Percentiles rank a stretch among this genome's conserved stretches.
phyloP scores from a whole-genome alignment of 2,888 invertebrate species.

The Teleiodes luculella region DNA sequence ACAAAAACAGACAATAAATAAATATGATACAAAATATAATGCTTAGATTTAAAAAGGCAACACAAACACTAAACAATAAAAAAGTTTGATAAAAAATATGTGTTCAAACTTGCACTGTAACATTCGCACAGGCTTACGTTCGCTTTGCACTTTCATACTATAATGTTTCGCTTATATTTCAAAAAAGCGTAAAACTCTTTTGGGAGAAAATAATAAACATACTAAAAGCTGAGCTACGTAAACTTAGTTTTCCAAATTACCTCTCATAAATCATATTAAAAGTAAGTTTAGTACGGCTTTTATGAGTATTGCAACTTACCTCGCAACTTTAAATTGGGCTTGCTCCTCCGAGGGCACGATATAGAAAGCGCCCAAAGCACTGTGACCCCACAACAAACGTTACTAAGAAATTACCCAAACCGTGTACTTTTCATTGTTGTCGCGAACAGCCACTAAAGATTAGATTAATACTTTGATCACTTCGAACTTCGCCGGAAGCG shows the following conservation, averaged over 20 bases:
- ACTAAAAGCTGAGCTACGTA: background rate
- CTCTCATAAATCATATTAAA: background rate
- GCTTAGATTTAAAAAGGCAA: too few relatives aligned
- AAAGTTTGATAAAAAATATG: too few relatives aligned
- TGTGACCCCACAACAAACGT: background rate
- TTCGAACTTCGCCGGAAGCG: background rate
- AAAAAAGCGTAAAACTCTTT: too few relatives aligned
- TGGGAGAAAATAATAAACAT: too few relatives aligned
- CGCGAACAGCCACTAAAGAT: background rate
- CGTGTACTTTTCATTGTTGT: conserved; percentile 11
- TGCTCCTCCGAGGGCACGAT: conserved; percentile 17
- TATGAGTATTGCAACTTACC: conserved; percentile 28
- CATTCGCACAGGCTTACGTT: too few relatives aligned
- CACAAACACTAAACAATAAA: too few relatives aligned
- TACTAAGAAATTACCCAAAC: conserved; percentile 3
- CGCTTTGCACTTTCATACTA: too few relatives aligned
- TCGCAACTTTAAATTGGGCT: conserved; percentile 32
- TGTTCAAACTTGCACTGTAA: too few relatives aligned
- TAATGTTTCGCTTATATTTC: too few relatives aligned
- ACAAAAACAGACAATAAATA: too few relatives aligned
- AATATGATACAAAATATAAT: too few relatives aligned
- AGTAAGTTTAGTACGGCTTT: conserved; percentile 6
- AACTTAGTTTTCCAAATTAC: background rate
- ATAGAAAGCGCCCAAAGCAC: conserved; percentile 18
- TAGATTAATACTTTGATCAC: background rate